A percentile compares a stretch with the other conserved stretches of the same genome.
These are phyloP conservation scores for Acestrorhynchus altus DNA, from an alignment of 2,797 vertebrate genomes.

Conservation along the genomic window DNA sequence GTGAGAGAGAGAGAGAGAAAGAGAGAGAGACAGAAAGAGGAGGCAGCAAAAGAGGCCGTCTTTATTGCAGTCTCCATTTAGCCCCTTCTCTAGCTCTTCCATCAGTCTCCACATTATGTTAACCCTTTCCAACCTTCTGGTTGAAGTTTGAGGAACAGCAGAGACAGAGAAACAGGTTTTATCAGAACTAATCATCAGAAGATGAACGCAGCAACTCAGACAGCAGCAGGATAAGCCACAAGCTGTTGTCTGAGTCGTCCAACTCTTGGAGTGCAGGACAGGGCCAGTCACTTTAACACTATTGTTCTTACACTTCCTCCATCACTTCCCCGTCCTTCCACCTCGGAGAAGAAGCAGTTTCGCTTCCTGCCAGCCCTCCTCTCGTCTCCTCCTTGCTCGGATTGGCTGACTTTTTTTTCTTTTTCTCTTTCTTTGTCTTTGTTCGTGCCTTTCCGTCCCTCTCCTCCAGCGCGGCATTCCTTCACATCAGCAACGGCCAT, in stretches of 20 bases:
- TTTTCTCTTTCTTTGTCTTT: constrained; percentile 72
- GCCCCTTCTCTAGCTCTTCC: constrained; percentile 18
- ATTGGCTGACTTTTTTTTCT: constrained; percentile 55
- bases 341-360: constrained; percentile 72
- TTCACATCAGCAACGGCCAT: constrained; percentile 71
- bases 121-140: constrained; percentile 41
- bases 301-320: constrained; percentile 84
- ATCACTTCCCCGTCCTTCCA: constrained; percentile 74
- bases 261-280: constrained; percentile 20
- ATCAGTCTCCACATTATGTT: constrained; percentile 44
- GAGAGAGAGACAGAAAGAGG: constrained; percentile 41
- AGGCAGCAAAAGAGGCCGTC: constrained; percentile 2
- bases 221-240: not conserved
- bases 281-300: constrained; percentile 62
- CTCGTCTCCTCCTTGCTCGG: constrained; percentile 64
- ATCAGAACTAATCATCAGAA: not conserved
- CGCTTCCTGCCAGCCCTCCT: constrained; percentile 74
- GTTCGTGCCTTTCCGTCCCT: constrained; percentile 60
- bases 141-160: not conserved
- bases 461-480: constrained; percentile 76
- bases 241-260: not conserved
- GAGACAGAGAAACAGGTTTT: not conserved
- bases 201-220: not conserved
- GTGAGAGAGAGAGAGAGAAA: constrained; percentile 26
- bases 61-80: constrained; percentile 30